Evolutionary conservation across 2,113 vertebrate genomes (phyloP).

Genomic region (Tetrax tetrax): DNA sequence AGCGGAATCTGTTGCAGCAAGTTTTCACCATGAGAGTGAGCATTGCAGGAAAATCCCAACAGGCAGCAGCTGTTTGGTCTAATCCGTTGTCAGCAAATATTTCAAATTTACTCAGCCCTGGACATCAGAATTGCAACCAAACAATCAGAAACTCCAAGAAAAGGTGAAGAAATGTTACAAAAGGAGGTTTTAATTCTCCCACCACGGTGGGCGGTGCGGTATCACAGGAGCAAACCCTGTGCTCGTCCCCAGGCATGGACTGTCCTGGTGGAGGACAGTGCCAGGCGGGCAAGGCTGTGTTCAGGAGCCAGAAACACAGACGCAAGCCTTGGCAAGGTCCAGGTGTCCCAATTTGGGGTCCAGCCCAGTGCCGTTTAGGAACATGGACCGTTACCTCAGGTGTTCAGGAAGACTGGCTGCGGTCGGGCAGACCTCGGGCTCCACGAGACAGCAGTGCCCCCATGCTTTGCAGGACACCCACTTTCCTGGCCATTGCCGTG

Average conservation of each 20-base stretch:
- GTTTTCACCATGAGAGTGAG: neutral
- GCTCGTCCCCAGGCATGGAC: neutral
- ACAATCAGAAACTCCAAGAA: neutral
- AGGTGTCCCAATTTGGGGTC: neutral
- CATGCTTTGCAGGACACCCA: neutral
- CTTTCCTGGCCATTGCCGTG: neutral
- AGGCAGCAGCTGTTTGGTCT: neutral
- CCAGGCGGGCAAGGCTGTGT: neutral
- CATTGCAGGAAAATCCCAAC: neutral
- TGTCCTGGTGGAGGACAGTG: neutral
- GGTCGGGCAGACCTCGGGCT: neutral
- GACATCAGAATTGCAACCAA: neutral
- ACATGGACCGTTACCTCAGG: neutral
- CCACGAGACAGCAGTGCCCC: neutral
- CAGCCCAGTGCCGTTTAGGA: neutral
- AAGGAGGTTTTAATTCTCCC: neutral
- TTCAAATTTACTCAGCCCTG: neutral
- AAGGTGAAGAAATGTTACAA: neutral
- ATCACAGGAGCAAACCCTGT: neutral
- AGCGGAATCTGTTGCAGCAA: neutral
- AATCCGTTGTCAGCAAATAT: neutral
- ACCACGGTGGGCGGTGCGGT: neutral
- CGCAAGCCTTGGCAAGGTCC: neutral
- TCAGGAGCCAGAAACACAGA: neutral
- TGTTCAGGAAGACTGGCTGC: neutral